These are phyloP conservation scores for Phataginus tetradactyla DNA, from an alignment of 2,797 vertebrate species.

Conservation along the genomic window DNA sequence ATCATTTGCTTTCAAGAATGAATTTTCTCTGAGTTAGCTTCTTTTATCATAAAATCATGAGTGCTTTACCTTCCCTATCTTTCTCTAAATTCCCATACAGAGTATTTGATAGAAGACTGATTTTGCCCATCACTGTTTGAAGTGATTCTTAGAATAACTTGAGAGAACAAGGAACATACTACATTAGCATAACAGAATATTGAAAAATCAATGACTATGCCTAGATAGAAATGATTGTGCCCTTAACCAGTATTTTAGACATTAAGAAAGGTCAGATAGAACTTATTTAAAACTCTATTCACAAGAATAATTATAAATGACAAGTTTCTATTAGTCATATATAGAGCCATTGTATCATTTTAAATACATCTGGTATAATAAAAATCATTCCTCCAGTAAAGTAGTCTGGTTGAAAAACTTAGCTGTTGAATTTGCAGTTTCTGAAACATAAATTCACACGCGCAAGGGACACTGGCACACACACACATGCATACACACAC, in stretches of 20 bases:
- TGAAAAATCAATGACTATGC: slow-evolving; percentile 65
- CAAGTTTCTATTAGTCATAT: neutral
- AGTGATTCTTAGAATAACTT: slow-evolving; percentile 65
- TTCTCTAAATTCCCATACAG: slow-evolving; percentile 38
- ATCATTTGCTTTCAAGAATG: slow-evolving; percentile 68
- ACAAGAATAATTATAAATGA: slow-evolving; percentile 48
- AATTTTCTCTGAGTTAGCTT: slow-evolving; percentile 69
- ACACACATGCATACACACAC: neutral
- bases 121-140: slow-evolving; percentile 69
- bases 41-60: slow-evolving; percentile 68
- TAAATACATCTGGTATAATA: neutral
- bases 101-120: slow-evolving; percentile 56
- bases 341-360: neutral
- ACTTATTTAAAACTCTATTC: slow-evolving; percentile 54
- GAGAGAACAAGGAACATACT: slow-evolving; percentile 23
- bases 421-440: neutral
- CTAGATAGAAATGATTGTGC: slow-evolving; percentile 44
- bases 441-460: neutral
- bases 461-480: neutral
- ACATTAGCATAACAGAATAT: slow-evolving; percentile 66
- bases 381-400: neutral
- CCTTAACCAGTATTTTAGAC: slow-evolving; percentile 49
- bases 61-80: slow-evolving; percentile 59
- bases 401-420: neutral
- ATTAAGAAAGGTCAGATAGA: slow-evolving; percentile 65